phyloP scores from a whole-genome alignment of 1,140 invertebrate species.

The Venustaconcha ellipsiformis region DNA sequence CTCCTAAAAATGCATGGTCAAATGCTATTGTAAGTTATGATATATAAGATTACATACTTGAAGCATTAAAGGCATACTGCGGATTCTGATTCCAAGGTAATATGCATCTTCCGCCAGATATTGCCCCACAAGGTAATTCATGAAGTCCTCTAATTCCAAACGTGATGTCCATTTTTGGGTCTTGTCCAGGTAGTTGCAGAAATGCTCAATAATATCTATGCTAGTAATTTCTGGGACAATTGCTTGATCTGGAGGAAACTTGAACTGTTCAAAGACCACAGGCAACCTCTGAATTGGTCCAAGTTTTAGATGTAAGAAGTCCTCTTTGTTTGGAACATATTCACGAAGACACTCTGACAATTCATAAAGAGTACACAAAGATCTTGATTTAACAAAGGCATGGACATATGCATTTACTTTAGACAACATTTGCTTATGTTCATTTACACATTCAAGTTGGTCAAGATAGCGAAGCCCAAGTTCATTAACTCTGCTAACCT shows the following conservation, averaged over 20 bases:
- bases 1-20: no score
- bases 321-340: slow-evolving; percentile 42
- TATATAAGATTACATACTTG: slow-evolving; percentile 36
- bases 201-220: slow-evolving; percentile 57
- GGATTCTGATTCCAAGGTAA: slow-evolving; percentile 61
- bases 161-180: slow-evolving; percentile 55
- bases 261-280: slow-evolving; percentile 59
- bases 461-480: slow-evolving; percentile 35
- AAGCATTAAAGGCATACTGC: slow-evolving; percentile 58
- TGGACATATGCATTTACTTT: slow-evolving; percentile 63
- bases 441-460: slow-evolving; percentile 43
- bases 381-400: slow-evolving; percentile 52
- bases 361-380: slow-evolving; percentile 60
- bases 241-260: slow-evolving; percentile 55
- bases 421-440: slow-evolving; percentile 40
- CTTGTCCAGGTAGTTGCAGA: slow-evolving; percentile 51
- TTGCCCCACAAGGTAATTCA: slow-evolving; percentile 55
- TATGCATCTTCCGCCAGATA: slow-evolving; percentile 51
- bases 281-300: slow-evolving; percentile 62
- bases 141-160: slow-evolving; percentile 56
- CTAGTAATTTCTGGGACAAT: slow-evolving; percentile 59
- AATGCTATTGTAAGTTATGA: no score
- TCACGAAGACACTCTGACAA: slow-evolving; percentile 48
- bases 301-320: slow-evolving; percentile 56
- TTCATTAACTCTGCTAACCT: slow-evolving; percentile 23